Conservation (phyloP, 2,797 vertebrate species). For the Betta splendens region DNA sequence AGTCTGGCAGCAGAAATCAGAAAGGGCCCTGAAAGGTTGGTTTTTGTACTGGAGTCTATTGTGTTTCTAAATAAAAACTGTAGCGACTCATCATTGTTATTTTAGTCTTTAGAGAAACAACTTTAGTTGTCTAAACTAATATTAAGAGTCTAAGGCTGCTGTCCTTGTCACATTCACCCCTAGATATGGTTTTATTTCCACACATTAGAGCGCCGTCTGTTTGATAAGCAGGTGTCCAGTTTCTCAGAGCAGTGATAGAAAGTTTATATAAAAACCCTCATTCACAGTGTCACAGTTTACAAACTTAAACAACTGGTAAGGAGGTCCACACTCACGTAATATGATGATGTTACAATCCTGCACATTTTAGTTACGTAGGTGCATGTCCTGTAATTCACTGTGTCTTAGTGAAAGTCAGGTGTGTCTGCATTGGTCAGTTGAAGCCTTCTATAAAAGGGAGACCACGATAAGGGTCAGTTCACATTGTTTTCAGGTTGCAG, state of each 20-base stretch:
- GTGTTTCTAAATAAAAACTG: too few species aligned
- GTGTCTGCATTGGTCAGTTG: constrained; percentile 22
- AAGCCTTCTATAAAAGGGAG: constrained; percentile 65
- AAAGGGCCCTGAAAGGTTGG: not conserved
- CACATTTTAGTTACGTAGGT: too few species aligned
- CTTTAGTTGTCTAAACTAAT: not conserved
- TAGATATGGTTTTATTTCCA: constrained; percentile 20
- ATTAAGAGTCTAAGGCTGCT: not conserved
- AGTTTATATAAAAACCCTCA: not conserved
- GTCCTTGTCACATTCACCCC: constrained; percentile 1
- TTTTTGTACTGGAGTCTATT: not conserved
- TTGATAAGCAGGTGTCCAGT: constrained; percentile 40
- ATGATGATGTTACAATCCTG: too few species aligned
- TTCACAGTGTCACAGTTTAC: too few species aligned
- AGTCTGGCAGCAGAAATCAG: constrained; percentile 6
- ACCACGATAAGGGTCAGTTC: not conserved
- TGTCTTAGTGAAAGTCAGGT: too few species aligned
- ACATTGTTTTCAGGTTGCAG: constrained; percentile 33
- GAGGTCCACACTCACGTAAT: too few species aligned
- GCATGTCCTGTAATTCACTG: too few species aligned
- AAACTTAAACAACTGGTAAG: too few species aligned
- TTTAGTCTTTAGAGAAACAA: not conserved
- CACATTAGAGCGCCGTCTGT: not conserved
- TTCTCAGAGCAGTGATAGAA: constrained; percentile 25
- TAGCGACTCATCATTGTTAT: too few species aligned